A percentile compares a stretch with the other conserved stretches of the same genome.
These are phyloP conservation scores for Hypolimnas misippus DNA, from an alignment of 2,888 invertebrate species.

Conservation along the genomic window DNA sequence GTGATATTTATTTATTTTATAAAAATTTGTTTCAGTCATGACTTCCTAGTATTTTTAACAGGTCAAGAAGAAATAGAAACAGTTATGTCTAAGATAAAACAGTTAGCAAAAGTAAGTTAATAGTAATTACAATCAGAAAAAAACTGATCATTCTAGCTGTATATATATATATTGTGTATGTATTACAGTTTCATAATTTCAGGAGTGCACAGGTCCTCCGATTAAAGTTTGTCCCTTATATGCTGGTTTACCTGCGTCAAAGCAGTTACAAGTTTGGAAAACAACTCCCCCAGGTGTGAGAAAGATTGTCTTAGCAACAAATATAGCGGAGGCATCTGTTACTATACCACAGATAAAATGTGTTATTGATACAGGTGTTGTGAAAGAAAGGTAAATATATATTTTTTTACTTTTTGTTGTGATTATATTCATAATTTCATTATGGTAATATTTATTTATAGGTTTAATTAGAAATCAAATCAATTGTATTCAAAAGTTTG, in stretches of 20 bases:
- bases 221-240: slow-evolving; percentile 94
- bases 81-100: slow-evolving; percentile 89
- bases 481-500: too few species aligned
- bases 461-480: too few species aligned
- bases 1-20: too few species aligned
- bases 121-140: not conserved
- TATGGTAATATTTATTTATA: too few species aligned
- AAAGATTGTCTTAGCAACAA: slow-evolving; percentile 97
- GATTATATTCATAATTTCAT: not conserved
- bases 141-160: not conserved
- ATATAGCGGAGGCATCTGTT: slow-evolving; percentile 98
- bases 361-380: slow-evolving; percentile 96
- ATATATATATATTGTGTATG: slow-evolving; percentile 38
- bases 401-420: not conserved
- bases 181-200: slow-evolving; percentile 53
- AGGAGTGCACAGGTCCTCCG: slow-evolving; percentile 85
- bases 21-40: slow-evolving; percentile 90
- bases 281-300: slow-evolving; percentile 88
- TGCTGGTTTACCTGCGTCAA: slow-evolving; percentile 93
- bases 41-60: slow-evolving; percentile 96
- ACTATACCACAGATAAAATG: slow-evolving; percentile 96
- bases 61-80: slow-evolving; percentile 98
- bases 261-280: slow-evolving; percentile 94
- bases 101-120: slow-evolving; percentile 86
- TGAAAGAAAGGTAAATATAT: slow-evolving; percentile 89